phyloP scores from a whole-genome alignment of 2,797 vertebrate species.

The Sebastes trivittatus region DNA sequence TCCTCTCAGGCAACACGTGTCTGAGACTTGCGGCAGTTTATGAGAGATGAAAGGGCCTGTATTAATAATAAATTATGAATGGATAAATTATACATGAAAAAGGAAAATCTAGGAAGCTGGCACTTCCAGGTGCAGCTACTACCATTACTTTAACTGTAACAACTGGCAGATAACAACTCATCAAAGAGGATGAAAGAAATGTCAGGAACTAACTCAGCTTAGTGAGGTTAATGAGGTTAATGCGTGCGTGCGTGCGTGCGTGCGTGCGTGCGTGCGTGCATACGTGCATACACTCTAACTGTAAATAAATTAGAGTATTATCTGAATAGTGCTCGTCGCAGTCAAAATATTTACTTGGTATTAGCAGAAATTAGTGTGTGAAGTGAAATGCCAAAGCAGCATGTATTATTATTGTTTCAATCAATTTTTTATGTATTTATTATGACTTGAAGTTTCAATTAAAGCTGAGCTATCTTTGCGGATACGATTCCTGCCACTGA shows the following conservation, averaged over 20 bases:
- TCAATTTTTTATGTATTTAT: not conserved
- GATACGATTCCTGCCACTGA: not conserved
- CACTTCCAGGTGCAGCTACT: conserved; percentile 55
- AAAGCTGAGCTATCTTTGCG: not conserved
- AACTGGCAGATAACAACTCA: conserved; percentile 36
- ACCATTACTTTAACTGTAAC: conserved; percentile 28
- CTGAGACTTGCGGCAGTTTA: conserved; percentile 51
- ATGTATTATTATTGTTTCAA: not conserved
- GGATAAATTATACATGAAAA: conserved; percentile 74
- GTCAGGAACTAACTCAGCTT: not conserved
- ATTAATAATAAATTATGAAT: conserved; percentile 76
- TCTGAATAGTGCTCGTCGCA: not conserved
- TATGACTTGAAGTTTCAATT: not conserved
- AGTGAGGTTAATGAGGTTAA: conserved; percentile 6
- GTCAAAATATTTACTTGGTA: not conserved
- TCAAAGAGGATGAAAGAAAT: conserved; percentile 28
- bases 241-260: not conserved
- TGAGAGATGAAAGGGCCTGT: conserved; percentile 65
- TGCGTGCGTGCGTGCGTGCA: not conserved
- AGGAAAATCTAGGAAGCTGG: conserved; percentile 53
- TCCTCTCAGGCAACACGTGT: conserved; percentile 53
- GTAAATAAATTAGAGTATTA: not conserved
- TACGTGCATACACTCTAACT: not conserved
- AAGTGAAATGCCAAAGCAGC: not conserved
- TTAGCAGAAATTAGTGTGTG: not conserved